Evolutionary conservation across 2,797 vertebrate genomes (phyloP).

Genomic region (Erpetoichthys calabaricus): DNA sequence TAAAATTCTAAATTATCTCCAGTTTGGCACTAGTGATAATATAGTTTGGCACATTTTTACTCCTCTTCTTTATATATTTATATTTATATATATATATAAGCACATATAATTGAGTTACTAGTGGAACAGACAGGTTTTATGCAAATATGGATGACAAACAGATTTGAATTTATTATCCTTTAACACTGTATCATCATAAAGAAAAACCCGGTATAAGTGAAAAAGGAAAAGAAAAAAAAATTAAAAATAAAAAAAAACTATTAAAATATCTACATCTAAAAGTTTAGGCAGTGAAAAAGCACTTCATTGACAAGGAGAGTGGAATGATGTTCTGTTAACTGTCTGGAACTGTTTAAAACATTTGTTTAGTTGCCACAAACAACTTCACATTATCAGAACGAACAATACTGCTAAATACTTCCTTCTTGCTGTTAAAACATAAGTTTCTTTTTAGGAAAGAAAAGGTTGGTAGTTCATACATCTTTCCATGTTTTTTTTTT

Average conservation of each 20-base stretch:
- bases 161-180: slow-evolving; percentile 73
- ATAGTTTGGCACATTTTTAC: slow-evolving; percentile 56
- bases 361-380: slow-evolving; percentile 70
- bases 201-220: slow-evolving; percentile 69
- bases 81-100: slow-evolving; percentile 20
- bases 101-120: slow-evolving; percentile 30
- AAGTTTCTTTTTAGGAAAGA: slow-evolving; percentile 41
- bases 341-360: slow-evolving; percentile 62
- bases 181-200: slow-evolving; percentile 71
- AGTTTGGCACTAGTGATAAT: slow-evolving; percentile 35
- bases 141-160: slow-evolving; percentile 77
- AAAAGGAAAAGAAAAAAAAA: slow-evolving; percentile 27
- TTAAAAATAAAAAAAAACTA: slow-evolving; percentile 54
- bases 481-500: slow-evolving; percentile 46
- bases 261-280: slow-evolving; percentile 85
- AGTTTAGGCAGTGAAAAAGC: slow-evolving; percentile 98
- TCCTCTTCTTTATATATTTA: slow-evolving; percentile 18
- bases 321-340: slow-evolving; percentile 64
- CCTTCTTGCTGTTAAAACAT: slow-evolving; percentile 54
- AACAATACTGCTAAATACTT: slow-evolving; percentile 74
- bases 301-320: slow-evolving; percentile 72
- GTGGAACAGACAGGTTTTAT: slow-evolving; percentile 60
- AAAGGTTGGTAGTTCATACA: slow-evolving; percentile 62
- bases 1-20: slow-evolving; percentile 34
- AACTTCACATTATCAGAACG: slow-evolving; percentile 71